Base-by-base conservation (phyloP, 2,888 invertebrate species). In the Hartigia nigra region DNA sequence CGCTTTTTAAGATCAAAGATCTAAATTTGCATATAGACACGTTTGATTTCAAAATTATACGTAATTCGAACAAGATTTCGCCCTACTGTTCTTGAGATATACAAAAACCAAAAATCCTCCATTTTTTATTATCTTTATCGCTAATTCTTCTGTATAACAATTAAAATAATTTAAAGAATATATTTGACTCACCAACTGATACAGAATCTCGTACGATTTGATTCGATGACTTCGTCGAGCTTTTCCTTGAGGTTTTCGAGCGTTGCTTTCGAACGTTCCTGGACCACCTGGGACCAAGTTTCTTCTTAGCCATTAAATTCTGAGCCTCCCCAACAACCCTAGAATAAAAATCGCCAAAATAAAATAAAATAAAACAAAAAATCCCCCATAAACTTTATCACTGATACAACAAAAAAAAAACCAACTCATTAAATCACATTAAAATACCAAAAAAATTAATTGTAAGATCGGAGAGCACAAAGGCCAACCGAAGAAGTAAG, bases 211-310 rank as follows among this genome's bases (percentile, higher is more conserved):
- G 81, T 37, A 81, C 82, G 12, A 83, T 78, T 31, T 79, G 79
- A 39, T 77, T 82, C n/a, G 82, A 77, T 74, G 78, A 78, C 74
- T 69, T 74, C 36, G 82, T 85, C 34, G 87, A 86, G 80, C 85
- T 86, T 80, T 89, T 91, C 81, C 92, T 93, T 2, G 94, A 93
- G 12, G 93, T 92, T 83, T 93, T 94, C 81, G 94, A 93, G 92
- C 94, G 94, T 84, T 95, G 95, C 81, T 94, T 93, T 74, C 95
- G 91, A 70, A 94, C 93, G 90, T 95, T 95, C 86, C 94, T 93
- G 14, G 94, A 94, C 94, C 95, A 95, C 86, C 93, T 84, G 12
- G 83, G 86, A 12, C 79, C 82, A 12, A 79, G 34, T 70, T 84
- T 87, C 77, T 86, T 89, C 75, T 85, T 87, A 70, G 34, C 79